Base-by-base conservation (phyloP, 1,140 invertebrate genomes). In the Hesperophylax magnus region DNA sequence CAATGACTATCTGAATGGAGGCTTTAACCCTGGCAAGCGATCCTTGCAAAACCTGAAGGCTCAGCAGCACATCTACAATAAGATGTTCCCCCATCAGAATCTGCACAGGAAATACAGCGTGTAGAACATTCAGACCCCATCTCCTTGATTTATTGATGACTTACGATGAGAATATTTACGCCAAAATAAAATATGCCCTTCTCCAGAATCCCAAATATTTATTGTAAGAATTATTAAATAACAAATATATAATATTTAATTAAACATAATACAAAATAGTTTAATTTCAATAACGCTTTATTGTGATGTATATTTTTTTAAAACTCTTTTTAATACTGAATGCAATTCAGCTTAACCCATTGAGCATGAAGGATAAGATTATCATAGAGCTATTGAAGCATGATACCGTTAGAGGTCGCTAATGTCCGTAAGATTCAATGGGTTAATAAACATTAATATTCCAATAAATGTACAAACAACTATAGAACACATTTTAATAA, bases 21-120 rank as follows among this genome's bases (percentile, higher is more conserved):
- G 82, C 11, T 87, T 88, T 47, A 87, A 84, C 31, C 88, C 88
- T 9, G 88, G 87, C 1, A 83, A 83, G 58, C 34, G 80, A 4
- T 47, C 75, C 15, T 31, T 77, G 58, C 24, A 60, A 17, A 18
- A 8, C 56, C 15, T 61, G 17, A 60, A 47, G 34, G 75, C n/a
- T 0, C 17, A 31, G 8, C 27, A 34, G 17, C 75, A 52, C 31
- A 9, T 61, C 3, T 24, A 39, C 56, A 34, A 14, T 6, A 77
- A 34, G 17, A 52, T 61, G 22, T 63, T 60, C 27, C 75, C 75
- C 14, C 39, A 47, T 14, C 39, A 47, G 39, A 47, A 47, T 8
- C 39, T 47, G 9, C 20, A 31, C 24, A 31, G 11, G 17, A 77
- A 63, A 18, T 61, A 39, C 34, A 22, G 22, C 31, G 27, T 61